phyloP scores from a whole-genome alignment of 2,888 invertebrate species.

The Caenorhabditis plicata region DNA sequence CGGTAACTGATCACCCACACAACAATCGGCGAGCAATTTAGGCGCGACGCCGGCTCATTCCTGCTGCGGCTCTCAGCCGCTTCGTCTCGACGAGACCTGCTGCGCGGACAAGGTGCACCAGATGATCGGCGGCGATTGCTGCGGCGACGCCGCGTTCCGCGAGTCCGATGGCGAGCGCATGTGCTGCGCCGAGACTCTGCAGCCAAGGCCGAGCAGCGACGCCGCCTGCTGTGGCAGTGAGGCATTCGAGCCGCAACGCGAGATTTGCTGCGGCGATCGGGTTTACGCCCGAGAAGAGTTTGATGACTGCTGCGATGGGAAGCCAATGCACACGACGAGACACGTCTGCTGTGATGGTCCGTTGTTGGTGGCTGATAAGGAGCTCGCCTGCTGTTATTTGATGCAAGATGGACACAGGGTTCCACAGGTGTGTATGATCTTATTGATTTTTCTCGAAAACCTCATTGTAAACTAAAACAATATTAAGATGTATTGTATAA shows the following conservation, averaged over 20 bases:
- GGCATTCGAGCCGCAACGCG: too few relatives aligned
- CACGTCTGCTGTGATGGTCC: slow-evolving; percentile 62
- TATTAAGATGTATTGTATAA: too few relatives aligned
- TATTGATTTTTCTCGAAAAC: neutral
- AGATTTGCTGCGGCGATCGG: slow-evolving; percentile 54
- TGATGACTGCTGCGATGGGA: slow-evolving; percentile 40
- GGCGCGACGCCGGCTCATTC: slow-evolving; percentile 52
- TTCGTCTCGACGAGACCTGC: slow-evolving; percentile 63
- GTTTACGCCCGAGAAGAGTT: slow-evolving; percentile 29
- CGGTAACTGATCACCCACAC: slow-evolving; percentile 14
- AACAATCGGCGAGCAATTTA: slow-evolving; percentile 12
- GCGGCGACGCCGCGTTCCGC: slow-evolving; percentile 57
- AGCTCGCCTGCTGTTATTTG: slow-evolving; percentile 58
- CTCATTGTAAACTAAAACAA: neutral
- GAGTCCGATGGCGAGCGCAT: slow-evolving; percentile 41
- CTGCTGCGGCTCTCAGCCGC: slow-evolving; percentile 55
- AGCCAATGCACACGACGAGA: slow-evolving; percentile 36
- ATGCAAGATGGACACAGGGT: slow-evolving; percentile 12
- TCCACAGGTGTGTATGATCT: too few relatives aligned
- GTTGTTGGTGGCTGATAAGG: slow-evolving; percentile 35
- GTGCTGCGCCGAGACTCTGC: slow-evolving; percentile 56
- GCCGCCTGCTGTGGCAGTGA: slow-evolving; percentile 58
- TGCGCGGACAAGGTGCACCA: slow-evolving; percentile 63
- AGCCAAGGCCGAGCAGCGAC: too few relatives aligned
- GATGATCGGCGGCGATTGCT: slow-evolving; percentile 60